Base-by-base conservation (phyloP, 2,113 vertebrate genomes). In the Sinocyclocheilus anshuiensis region DNA sequence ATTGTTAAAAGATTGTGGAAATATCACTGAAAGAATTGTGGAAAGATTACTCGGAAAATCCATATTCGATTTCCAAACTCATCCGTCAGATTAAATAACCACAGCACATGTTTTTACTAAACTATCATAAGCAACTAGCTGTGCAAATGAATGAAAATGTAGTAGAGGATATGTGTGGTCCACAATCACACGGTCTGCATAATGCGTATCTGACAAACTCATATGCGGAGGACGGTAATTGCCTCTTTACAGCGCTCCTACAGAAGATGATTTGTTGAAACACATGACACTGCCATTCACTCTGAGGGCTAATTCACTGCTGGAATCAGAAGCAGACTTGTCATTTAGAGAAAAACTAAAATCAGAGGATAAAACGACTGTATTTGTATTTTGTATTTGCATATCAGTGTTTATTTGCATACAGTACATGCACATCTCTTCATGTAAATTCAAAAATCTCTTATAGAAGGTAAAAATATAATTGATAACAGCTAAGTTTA, bases 271-370 rank as follows among this genome's bases (percentile, higher is more conserved):
- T 59, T 50, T 82, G 85, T 85, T 87, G 48, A 83, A 63, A 87
- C 79, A 87, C 75, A 63, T 79, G 57, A 63, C 57, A 53, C 65
- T 69, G 76, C 75, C 71, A 87, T 84, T 74, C 26, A 53, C 42
- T 53, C 36, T 42, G 67, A 71, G 75, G 33, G 50, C 53, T 50
- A 87, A 86, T 86, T 88, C 72, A 89, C 36, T 29, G 82, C 72
- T 42, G 18, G 75, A 81, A 45, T 48, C 22, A 33, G 42, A 39
- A 39, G 11, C 67, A 77, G 48, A 12, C 48, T 50, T 50, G 48
- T 33, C 36, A 86, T 91, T 86, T 83, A 77, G 18, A 86, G 36
- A 67, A 74, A 87, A 84, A 76, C 24, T 24, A 53, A 53, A n/a
- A 36, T 39, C 33, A 82, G 65, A 82, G 22, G 63, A 26, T 26